Evolutionary conservation across 2,113 vertebrate species (phyloP).

Genomic region (Gadus chalcogrammus): DNA sequence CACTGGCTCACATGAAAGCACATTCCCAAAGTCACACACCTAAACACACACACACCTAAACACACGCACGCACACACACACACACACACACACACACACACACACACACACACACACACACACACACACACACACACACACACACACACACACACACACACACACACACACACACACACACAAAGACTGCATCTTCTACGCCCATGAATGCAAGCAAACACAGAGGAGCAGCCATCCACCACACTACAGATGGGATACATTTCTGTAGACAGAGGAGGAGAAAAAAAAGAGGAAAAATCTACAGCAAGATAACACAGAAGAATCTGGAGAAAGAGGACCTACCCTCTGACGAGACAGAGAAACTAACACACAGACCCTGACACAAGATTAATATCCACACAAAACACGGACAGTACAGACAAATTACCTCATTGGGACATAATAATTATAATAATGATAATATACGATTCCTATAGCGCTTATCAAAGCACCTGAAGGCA

Average conservation of each 20-base stretch:
- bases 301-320: constrained; percentile 30
- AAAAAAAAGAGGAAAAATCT: constrained; percentile 43
- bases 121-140: constrained; percentile 25
- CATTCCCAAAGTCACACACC: constrained; percentile 5
- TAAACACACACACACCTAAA: constrained; percentile 42
- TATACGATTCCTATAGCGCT: too few relatives aligned
- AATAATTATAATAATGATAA: too few relatives aligned
- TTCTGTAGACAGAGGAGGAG: constrained; percentile 40
- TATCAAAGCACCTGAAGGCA: too few relatives aligned
- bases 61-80: constrained; percentile 36
- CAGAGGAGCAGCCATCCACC: constrained; percentile 22
- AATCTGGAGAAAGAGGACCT: constrained; percentile 6
- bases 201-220: constrained; percentile 20
- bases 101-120: constrained; percentile 13
- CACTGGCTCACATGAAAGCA: constrained; percentile 22
- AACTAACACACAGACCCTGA: not conserved
- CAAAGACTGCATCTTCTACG: constrained; percentile 13
- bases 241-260: constrained; percentile 59
- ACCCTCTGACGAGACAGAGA: not conserved
- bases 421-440: too few relatives aligned
- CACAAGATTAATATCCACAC: too few relatives aligned
- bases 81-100: constrained; percentile 27
- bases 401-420: too few relatives aligned
- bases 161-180: constrained; percentile 29
- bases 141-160: constrained; percentile 34